These are phyloP conservation scores for Micromys minutus DNA, from an alignment of 2,113 vertebrate species.

Conservation along the genomic window DNA sequence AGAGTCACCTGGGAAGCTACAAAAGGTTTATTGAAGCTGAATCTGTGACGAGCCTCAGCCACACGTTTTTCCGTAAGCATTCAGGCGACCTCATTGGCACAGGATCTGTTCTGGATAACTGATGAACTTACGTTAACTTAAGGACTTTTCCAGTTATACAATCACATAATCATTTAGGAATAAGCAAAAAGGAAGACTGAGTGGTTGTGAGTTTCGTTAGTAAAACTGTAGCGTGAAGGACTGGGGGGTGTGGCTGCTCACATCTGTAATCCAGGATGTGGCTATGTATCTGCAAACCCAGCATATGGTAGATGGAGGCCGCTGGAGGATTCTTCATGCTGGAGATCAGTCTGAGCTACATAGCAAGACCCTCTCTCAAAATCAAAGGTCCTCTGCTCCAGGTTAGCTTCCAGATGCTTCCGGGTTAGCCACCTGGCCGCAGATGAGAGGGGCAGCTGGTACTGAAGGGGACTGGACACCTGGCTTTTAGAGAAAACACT, in stretches of 20 bases:
- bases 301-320: neutral
- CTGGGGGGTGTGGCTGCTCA: neutral
- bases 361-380: neutral
- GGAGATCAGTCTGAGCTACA: neutral
- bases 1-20: slow-evolving; percentile 2
- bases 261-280: no score
- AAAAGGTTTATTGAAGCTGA: neutral
- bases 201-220: neutral
- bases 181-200: slow-evolving; percentile 14
- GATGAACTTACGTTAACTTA: neutral
- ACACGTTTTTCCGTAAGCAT: neutral
- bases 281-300: neutral
- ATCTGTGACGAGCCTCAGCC: neutral
- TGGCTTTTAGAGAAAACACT: neutral
- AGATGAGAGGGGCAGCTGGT: neutral
- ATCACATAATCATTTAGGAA: neutral
- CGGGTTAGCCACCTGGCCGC: neutral
- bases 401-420: neutral
- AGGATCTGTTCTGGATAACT: slow-evolving; percentile 10
- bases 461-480: neutral
- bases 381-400: neutral
- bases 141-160: slow-evolving; percentile 11
- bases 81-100: neutral
- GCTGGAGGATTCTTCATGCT: neutral
- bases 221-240: slow-evolving; percentile 15